phyloP scores from a whole-genome alignment of 2,113 vertebrate genomes.

The Epinephelus cyanopodus region DNA sequence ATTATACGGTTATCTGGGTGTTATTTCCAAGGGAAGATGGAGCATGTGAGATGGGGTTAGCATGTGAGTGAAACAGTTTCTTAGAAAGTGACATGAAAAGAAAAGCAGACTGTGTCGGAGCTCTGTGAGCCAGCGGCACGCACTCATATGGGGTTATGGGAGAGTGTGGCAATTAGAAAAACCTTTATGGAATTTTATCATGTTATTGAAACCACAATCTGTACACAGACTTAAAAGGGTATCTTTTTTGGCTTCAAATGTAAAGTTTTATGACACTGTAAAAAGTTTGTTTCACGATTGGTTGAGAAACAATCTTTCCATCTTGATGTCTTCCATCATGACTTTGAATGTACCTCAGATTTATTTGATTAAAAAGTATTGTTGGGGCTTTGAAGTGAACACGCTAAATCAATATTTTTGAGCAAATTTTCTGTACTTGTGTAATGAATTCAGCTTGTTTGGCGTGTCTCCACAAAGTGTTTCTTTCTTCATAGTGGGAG shows the following conservation, averaged over 20 bases:
- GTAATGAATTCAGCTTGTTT: conserved; percentile 34
- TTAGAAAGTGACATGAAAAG: conserved; percentile 24
- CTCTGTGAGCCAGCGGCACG: conserved; percentile 26
- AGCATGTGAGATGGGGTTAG: conserved; percentile 29
- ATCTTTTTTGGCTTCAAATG: conserved; percentile 29
- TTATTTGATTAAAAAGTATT: conserved; percentile 16
- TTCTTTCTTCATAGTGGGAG: conserved; percentile 28
- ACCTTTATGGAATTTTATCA: not conserved
- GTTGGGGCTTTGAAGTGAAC: not conserved
- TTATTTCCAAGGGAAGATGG: not conserved
- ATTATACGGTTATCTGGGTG: not conserved
- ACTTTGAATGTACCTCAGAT: conserved; percentile 59
- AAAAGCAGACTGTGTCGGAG: conserved; percentile 1
- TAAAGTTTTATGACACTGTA: conserved; percentile 6
- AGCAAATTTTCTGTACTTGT: conserved; percentile 11
- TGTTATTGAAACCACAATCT: conserved; percentile 18
- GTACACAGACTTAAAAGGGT: conserved; percentile 11
- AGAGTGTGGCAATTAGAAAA: conserved; percentile 9
- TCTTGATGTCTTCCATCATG: conserved; percentile 36
- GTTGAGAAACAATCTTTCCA: not conserved
- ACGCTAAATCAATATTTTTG: conserved; percentile 6
- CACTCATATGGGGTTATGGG: not conserved
- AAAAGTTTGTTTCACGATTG: conserved; percentile 10
- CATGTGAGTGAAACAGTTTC: conserved; percentile 37
- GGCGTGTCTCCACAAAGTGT: conserved; percentile 3